Evolutionary conservation across 2,888 invertebrate species (phyloP), one percentile per base, ranked within the genome.

Genomic region (Amblyjoppa proteus): DNA sequence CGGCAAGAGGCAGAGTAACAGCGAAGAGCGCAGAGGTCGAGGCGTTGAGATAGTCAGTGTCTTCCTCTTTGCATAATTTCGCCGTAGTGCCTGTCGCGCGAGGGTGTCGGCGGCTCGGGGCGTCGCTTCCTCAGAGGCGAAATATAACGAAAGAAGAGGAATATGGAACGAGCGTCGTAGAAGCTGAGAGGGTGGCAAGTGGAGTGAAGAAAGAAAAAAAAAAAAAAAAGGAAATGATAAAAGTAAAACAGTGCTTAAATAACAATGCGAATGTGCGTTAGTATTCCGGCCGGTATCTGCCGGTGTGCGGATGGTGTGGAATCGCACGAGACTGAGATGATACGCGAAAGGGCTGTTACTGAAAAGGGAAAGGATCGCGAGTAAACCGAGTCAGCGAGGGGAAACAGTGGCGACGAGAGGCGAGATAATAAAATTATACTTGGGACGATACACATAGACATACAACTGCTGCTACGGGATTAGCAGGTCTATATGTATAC

Each of bases 21-120:
- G 71, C 83, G 85, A 58, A 64, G 81, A 49, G 69, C n/a, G 53
- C 68, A 61, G 66, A 74, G 78, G 77, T 74, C 70, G 75, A n/a
- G 78, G 79, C 81, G 80, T 87, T 85, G 85, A 88, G 91, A 91
- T 91, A 91, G 90, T 90, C 90, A 90, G 90, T 90, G 91, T 90
- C 88, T 90, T 88, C 88, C 89, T 88, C 89, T 91, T 90, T 92
- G 91, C 92, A 92, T 92, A 91, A 92, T 92, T 91, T 90, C 87
- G 85, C 87, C 88, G 89, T 85, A 82, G 89, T 81, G 74, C 69
- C 81, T 81, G 70, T 76, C 38, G n/a, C 81, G 81, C 83, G 85
- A 83, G 82, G 77, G 70, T 80, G 69, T 83, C 34, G 49, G 66
- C 45, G 77, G 45, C 58, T 56, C 16, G 38, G 38, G 68, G 68